These are phyloP conservation scores for Neoseiulus cucumeris DNA, from an alignment of 1,140 invertebrate genomes.

Conservation along the genomic window DNA sequence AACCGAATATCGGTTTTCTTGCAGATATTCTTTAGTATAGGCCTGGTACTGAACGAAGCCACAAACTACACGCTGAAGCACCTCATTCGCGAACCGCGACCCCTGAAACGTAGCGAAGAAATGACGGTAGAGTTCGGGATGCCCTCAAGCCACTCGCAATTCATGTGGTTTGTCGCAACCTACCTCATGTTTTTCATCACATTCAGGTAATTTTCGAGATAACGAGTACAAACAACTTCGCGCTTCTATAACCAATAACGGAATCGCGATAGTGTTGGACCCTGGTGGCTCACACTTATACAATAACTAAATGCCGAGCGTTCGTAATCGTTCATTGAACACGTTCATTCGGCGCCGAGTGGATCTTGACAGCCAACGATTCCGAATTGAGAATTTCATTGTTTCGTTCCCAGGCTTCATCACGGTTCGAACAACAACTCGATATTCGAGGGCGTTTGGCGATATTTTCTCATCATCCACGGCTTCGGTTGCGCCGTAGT, in stretches of 20 bases:
- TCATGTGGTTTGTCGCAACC: slow-evolving; percentile 74
- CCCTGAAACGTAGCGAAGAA: slow-evolving; percentile 29
- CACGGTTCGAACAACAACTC: slow-evolving; percentile 11
- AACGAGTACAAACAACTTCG: too few species aligned
- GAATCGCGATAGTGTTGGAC: too few species aligned
- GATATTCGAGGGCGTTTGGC: neutral
- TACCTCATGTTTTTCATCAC: slow-evolving; percentile 68
- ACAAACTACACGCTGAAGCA: slow-evolving; percentile 63
- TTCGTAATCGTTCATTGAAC: too few species aligned
- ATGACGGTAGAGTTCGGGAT: slow-evolving; percentile 74
- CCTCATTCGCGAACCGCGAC: slow-evolving; percentile 54
- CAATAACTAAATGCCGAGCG: too few species aligned
- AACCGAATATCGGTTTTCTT: slow-evolving; percentile 23
- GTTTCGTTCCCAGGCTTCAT: neutral
- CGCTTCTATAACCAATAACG: too few species aligned
- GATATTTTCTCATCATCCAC: slow-evolving; percentile 10
- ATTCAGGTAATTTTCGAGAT: slow-evolving; percentile 41
- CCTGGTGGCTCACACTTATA: too few species aligned
- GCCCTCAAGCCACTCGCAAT: slow-evolving; percentile 78
- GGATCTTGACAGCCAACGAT: too few species aligned
- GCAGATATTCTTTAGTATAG: slow-evolving; percentile 64
- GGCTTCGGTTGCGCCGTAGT: neutral
- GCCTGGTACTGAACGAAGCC: slow-evolving; percentile 52
- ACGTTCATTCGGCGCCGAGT: too few species aligned
- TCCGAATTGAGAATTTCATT: neutral